Conservation (phyloP, 2,888 invertebrate species). For the Hermaeophaga mercurialis region DNA sequence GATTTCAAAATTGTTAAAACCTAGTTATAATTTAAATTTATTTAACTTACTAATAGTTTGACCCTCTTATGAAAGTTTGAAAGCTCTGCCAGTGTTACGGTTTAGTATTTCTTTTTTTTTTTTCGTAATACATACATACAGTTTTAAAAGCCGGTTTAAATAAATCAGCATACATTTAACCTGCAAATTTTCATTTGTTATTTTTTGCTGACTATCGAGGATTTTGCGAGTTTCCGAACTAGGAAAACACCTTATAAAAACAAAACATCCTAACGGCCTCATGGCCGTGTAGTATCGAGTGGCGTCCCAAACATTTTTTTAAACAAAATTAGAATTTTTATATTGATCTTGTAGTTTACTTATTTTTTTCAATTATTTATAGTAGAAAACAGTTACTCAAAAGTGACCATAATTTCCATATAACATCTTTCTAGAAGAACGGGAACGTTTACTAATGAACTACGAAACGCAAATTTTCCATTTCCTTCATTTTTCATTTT, state of each 20-base stretch:
- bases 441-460: no score
- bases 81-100: neutral
- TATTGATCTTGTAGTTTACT: no score
- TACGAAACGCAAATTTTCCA: no score
- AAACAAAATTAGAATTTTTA: no score
- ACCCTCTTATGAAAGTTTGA: neutral
- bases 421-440: no score
- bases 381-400: no score
- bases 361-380: no score
- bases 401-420: no score
- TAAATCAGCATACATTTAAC: slow-evolving; percentile 13
- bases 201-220: slow-evolving; percentile 16
- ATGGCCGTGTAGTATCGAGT: neutral
- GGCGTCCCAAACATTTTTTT: neutral
- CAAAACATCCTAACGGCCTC: slow-evolving; percentile 1
- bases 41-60: neutral
- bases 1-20: neutral
- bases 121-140: no score
- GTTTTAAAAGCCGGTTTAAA: slow-evolving; percentile 12
- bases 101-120: neutral
- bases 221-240: neutral
- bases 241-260: slow-evolving; percentile 13
- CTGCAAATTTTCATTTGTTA: slow-evolving; percentile 16
- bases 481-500: no score
- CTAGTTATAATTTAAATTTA: neutral